Evolutionary conservation across 2,797 vertebrate genomes (phyloP).

Genomic region (Columba guinea): DNA sequence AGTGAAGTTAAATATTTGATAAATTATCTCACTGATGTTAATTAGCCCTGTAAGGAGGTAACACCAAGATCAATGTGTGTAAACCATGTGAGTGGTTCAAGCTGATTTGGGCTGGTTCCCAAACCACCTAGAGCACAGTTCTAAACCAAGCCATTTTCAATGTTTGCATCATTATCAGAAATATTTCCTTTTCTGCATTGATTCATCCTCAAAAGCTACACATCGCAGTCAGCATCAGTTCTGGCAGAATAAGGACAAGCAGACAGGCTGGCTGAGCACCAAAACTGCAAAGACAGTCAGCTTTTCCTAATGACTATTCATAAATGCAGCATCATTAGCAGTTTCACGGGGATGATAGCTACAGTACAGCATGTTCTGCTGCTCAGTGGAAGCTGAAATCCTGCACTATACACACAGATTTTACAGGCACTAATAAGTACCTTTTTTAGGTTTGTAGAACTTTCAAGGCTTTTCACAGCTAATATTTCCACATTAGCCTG

Average conservation of each 20-base stretch:
- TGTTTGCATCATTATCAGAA: slow-evolving; percentile 29
- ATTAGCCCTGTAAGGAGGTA: slow-evolving; percentile 13
- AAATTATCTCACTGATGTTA: slow-evolving; percentile 29
- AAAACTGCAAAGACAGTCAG: background rate
- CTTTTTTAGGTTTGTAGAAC: slow-evolving; percentile 28
- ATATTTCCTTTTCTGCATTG: slow-evolving; percentile 2
- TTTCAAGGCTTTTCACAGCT: slow-evolving; percentile 56
- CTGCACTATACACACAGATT: background rate
- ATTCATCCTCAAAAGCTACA: slow-evolving; percentile 18
- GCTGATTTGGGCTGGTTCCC: background rate
- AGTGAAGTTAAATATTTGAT: slow-evolving; percentile 15
- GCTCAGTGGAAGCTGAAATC: slow-evolving; percentile 13
- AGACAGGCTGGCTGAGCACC: slow-evolving; percentile 16
- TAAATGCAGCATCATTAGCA: slow-evolving; percentile 33
- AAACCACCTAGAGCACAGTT: background rate
- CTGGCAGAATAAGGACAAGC: background rate
- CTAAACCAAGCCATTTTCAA: background rate
- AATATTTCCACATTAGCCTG: slow-evolving; percentile 57
- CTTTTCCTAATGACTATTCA: slow-evolving; percentile 24
- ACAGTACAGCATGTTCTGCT: slow-evolving; percentile 35
- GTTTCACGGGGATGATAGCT: background rate
- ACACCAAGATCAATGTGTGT: background rate
- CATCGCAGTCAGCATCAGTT: background rate
- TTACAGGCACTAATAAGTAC: slow-evolving; percentile 28
- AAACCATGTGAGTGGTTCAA: background rate